Percentiles rank a stretch among this genome's conserved stretches.
Evolutionary conservation across 2,113 vertebrate genomes (phyloP).

Genomic region (Fulica atra): DNA sequence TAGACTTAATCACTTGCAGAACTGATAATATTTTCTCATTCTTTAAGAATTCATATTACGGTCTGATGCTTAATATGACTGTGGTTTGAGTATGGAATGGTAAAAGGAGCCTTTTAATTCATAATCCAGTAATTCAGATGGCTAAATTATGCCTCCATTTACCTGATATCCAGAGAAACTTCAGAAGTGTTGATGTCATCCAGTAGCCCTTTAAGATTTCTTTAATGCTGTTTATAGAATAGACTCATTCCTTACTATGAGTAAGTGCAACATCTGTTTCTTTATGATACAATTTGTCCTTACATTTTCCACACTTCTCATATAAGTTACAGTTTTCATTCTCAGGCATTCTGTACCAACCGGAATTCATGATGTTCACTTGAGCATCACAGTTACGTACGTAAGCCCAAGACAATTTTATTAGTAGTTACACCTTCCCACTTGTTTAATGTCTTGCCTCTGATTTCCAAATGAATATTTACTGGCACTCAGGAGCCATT

Average conservation of each 20-base stretch:
- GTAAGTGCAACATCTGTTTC: not conserved
- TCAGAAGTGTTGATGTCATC: not conserved
- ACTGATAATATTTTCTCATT: constrained; percentile 64
- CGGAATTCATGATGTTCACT: not conserved
- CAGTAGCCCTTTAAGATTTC: not conserved
- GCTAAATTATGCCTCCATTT: constrained; percentile 55
- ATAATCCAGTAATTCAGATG: constrained; percentile 56
- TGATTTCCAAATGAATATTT: not conserved
- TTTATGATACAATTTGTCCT: not conserved
- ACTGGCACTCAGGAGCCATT: not conserved
- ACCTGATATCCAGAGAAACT: constrained; percentile 32
- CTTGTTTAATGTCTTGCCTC: not conserved
- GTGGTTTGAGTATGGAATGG: constrained; percentile 30
- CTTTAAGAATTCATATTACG: constrained; percentile 60
- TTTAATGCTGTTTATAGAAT: not conserved
- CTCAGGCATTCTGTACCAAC: not conserved
- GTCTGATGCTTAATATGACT: constrained; percentile 10
- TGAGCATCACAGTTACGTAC: not conserved
- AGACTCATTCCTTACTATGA: not conserved
- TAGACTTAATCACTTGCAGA: constrained; percentile 60
- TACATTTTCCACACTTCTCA: not conserved
- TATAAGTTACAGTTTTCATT: not conserved
- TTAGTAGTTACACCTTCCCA: not conserved
- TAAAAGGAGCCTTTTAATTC: constrained; percentile 51
- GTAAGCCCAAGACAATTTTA: not conserved